phyloP scores from a whole-genome alignment of 1,140 invertebrate species.

The Leptinotarsa lineolata region DNA sequence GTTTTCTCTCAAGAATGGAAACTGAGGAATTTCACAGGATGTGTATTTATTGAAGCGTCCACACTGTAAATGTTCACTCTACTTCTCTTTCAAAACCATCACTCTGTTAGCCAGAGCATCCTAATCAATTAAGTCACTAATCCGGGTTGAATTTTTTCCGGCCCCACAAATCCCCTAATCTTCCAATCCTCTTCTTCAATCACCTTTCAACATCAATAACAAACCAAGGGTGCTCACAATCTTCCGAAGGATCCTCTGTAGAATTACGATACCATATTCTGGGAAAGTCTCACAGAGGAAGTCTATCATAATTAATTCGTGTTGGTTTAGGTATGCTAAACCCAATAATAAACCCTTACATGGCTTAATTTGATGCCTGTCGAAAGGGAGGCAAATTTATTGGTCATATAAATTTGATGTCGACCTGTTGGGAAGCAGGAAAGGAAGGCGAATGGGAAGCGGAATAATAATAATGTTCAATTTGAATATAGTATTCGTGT shows the following conservation, averaged over 20 bases:
- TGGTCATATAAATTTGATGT: slow-evolving; percentile 26
- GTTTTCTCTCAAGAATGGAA: too few species aligned
- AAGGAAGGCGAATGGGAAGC: background rate
- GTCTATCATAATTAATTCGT: slow-evolving; percentile 29
- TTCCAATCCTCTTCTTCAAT: background rate
- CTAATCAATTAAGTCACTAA: too few species aligned
- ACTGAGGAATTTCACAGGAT: too few species aligned
- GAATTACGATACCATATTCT: slow-evolving; percentile 17
- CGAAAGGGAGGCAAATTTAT: slow-evolving; percentile 24
- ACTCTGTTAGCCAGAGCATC: too few species aligned
- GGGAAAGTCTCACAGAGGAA: slow-evolving; percentile 14
- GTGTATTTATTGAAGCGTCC: too few species aligned
- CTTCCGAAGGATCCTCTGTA: background rate
- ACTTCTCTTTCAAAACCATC: too few species aligned
- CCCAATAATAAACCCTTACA: slow-evolving; percentile 25
- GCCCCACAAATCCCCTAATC: background rate
- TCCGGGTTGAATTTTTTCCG: too few species aligned
- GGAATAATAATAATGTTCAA: too few species aligned
- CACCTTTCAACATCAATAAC: slow-evolving; percentile 4
- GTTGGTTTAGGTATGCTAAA: slow-evolving; percentile 28
- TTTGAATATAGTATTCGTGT: too few species aligned
- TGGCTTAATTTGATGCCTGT: slow-evolving; percentile 25
- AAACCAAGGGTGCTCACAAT: slow-evolving; percentile 10
- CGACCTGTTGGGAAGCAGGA: background rate
- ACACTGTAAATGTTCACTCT: too few species aligned